phyloP scores from a whole-genome alignment of 2,888 invertebrate species.

The Netelia inedita region DNA sequence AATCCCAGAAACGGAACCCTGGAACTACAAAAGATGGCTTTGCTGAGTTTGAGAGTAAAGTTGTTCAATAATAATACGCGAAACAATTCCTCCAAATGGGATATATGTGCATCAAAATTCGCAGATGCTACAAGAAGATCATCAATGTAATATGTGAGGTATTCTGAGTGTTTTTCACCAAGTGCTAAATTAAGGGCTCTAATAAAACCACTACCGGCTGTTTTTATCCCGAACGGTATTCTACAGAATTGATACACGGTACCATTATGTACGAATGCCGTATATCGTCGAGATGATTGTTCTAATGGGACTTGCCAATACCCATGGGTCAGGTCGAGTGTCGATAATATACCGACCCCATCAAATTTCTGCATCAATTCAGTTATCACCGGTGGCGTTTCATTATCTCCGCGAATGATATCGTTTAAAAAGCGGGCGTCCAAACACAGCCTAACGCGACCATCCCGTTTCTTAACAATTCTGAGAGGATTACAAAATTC shows the following conservation, averaged over 20 bases:
- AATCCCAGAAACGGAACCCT: neutral
- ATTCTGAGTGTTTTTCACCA: too few relatives aligned
- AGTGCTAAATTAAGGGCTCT: too few relatives aligned
- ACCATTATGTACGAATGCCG: too few relatives aligned
- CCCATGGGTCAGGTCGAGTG: too few relatives aligned
- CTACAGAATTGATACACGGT: too few relatives aligned
- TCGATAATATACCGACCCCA: neutral
- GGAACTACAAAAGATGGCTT: neutral
- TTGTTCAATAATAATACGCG: neutral
- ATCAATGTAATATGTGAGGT: too few relatives aligned
- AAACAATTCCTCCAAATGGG: neutral
- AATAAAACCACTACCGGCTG: too few relatives aligned
- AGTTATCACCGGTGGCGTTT: slow-evolving; percentile 17
- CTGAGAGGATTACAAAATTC: neutral
- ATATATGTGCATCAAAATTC: too few relatives aligned
- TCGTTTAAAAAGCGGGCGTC: slow-evolving; percentile 32
- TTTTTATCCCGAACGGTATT: too few relatives aligned
- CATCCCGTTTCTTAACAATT: slow-evolving; percentile 3
- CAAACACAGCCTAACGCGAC: slow-evolving; percentile 15
- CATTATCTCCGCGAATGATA: slow-evolving; percentile 35
- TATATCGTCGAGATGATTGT: too few relatives aligned
- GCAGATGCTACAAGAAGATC: too few relatives aligned
- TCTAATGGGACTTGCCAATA: too few relatives aligned
- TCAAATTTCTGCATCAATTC: slow-evolving; percentile 2
- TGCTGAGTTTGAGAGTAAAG: slow-evolving; percentile 1